Evolutionary conservation across 1,140 invertebrate species (phyloP).

Genomic region (Drosophila repleta): DNA sequence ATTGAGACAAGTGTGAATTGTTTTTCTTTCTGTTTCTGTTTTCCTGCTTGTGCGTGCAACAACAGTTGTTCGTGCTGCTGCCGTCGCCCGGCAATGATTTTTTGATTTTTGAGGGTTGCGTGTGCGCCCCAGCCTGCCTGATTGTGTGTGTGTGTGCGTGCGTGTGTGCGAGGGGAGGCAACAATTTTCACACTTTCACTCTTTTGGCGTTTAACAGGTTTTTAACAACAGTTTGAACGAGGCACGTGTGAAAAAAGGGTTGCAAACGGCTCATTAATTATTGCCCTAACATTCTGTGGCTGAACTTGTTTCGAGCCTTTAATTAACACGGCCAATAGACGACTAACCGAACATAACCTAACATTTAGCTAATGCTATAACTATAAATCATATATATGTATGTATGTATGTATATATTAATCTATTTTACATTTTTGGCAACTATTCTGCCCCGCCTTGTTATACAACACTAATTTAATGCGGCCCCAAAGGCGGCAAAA

Average conservation of each 20-base stretch:
- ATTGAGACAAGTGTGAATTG: slow-evolving; percentile 82
- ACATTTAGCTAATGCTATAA: slow-evolving; percentile 23
- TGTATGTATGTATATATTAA: neutral
- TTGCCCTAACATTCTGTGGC: slow-evolving; percentile 7
- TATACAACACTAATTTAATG: slow-evolving; percentile 73
- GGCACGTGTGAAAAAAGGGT: slow-evolving; percentile 49
- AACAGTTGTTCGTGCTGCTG: slow-evolving; percentile 56
- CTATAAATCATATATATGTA: no score
- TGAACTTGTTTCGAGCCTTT: neutral
- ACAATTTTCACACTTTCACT: slow-evolving; percentile 79
- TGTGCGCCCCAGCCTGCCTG: slow-evolving; percentile 39
- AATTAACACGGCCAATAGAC: slow-evolving; percentile 5
- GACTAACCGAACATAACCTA: slow-evolving; percentile 12
- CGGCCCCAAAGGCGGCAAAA: slow-evolving; percentile 61
- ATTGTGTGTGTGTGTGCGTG: slow-evolving; percentile 9
- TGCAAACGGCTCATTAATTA: slow-evolving; percentile 40
- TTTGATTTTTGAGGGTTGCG: slow-evolving; percentile 74
- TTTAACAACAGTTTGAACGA: slow-evolving; percentile 51
- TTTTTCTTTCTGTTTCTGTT: slow-evolving; percentile 69
- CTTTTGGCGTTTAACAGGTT: slow-evolving; percentile 73
- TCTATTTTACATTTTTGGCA: slow-evolving; percentile 52
- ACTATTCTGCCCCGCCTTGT: slow-evolving; percentile 32
- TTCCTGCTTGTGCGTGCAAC: slow-evolving; percentile 63
- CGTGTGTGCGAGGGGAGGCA: slow-evolving; percentile 17
- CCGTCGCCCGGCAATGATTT: slow-evolving; percentile 71